Percentiles rank a stretch among this genome's conserved stretches.
These are phyloP conservation scores for Danio rerio DNA, from an alignment of 2,113 vertebrate species.

Conservation along the genomic window GRCz12tu NC_133196.1:41183501-41184000, in stretches of 20 bases:
- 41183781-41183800: not conserved
- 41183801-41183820: not conserved
- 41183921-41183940: not conserved
- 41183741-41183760: not conserved
- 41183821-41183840: not conserved
- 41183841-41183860: not conserved
- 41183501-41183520: constrained; percentile 41
- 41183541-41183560: constrained; percentile 52
- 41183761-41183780: not conserved
- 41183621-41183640: constrained; percentile 33
- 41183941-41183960: constrained; percentile 40
- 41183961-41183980: constrained; percentile 24
- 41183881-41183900: not conserved
- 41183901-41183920: not conserved
- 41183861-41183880: not conserved
- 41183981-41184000: constrained; percentile 43
- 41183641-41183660: constrained; percentile 42
- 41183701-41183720: not conserved
- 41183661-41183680: constrained; percentile 50
- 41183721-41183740: not conserved
- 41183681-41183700: not conserved
- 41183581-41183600: constrained; percentile 60
- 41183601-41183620: constrained; percentile 56
- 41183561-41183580: constrained; percentile 52
- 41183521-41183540: constrained; percentile 39